Base-by-base conservation (phyloP, 2,797 vertebrate genomes). In the Toxotes lorentzi region DNA sequence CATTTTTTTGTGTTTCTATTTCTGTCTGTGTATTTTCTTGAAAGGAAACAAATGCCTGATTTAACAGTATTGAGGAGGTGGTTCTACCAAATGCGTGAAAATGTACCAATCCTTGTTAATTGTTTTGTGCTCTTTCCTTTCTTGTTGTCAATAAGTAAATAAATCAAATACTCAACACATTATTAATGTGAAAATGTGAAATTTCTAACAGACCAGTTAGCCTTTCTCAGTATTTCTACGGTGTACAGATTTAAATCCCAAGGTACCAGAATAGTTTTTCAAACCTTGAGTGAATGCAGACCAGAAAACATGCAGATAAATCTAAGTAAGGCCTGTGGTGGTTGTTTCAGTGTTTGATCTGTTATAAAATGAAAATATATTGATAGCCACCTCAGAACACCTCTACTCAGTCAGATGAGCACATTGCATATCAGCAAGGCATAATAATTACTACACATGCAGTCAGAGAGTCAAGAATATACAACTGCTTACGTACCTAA, bases 71-170 rank as follows among this genome's bases (percentile, higher is more conserved):
- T 67, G 60, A 81, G 38, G 70, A 24, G 60, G 30, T 54, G 70
- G 34, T 53, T 85, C 56, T 30, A n/a, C 74, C 40, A 50, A 62
- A 59, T 53, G 35, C 40, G 27, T 75, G 23, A 62, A 76, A 70
- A 70, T 87, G 72, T 86, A 83, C 47, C 58, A 40, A 12, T 68
- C 34, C 14, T 41, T 85, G 40, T 87, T 81, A 23, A 54, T 34
- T 79, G 75, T 89, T 90, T 81, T 85, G 78, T 89, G 78, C 69
- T 84, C 83, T 68, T 77, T 30, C 41, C 62, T 53, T 81, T 79
- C 23, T 84, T 83, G 54, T 86, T 82, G 59, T 79, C 48, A 75
- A 75, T 83, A 56, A 73, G 87, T 84, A 87, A 91, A 91, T 79
- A 73, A 84, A 84, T 71, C 32, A 60, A 65, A 70, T 82, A 75